Base-by-base conservation (phyloP, 2,888 invertebrate species). In the Platycheirus rosarum region DNA sequence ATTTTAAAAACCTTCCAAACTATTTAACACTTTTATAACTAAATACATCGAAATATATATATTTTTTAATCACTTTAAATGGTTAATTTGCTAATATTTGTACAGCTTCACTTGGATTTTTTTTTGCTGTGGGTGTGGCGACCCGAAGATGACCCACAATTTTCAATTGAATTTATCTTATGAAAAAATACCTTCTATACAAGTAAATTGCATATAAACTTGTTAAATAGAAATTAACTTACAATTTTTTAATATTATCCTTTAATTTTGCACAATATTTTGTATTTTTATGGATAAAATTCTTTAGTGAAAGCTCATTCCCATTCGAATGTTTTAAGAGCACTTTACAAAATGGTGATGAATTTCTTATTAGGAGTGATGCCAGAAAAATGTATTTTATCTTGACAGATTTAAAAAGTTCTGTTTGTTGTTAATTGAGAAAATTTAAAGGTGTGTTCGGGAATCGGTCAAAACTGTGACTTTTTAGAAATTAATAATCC, bases 41-140 rank as follows among this genome's bases (percentile, higher is more conserved):
- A 5, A 16, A n/a, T 4, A 16, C 11, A 8, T 42, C n/a, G 2
- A 23, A 60, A 14, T 42, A 2, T 3, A 44, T 29, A 8, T 5
- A 11, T 29, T 42, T 7, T 44, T 32, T 29, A 18, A 40, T 7
- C 42, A 60, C 60, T 44, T 60, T 40, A 14, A 55, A 55, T 37
- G 13, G 37, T 23, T 26, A 57, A 23, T 23, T 7, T 23, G 7
- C 13, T 14, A 14, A 29, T 4, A 40, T 53, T n/a, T 60, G 9
- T 23, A 46, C 14, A 11, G 48, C 16, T 70, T 70, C 63, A 66
- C 51, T 18, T 1, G 46, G 40, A 48, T 32, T 44, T 60, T 23
- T 60, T 85, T 84, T 84, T 57, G 79, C 75, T 70, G 84, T 87
- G 89, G 88, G 88, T 89, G 89, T 89, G 88, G 88, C 88, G 57